Evolutionary conservation across 2,888 invertebrate species (phyloP), one percentile per base, ranked within the genome.

Genomic region (Nyleta sp.): DNA sequence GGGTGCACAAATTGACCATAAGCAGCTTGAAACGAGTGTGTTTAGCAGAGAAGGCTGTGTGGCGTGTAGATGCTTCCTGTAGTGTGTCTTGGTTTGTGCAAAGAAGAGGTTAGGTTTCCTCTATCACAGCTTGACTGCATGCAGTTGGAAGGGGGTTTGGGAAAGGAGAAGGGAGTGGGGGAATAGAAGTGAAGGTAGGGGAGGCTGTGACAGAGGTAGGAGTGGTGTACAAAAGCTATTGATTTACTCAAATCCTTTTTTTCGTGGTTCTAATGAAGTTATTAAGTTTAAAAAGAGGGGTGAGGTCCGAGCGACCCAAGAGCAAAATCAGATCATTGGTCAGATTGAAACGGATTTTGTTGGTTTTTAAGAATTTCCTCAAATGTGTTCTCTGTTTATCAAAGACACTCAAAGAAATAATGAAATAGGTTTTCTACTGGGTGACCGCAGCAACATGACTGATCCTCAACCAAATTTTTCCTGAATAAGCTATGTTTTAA

Each of bases 341-440:
- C 6, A 6, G 4, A 35, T 35, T 35, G 11, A 35, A 35, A 11
- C n/a, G 6, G n/a, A 35, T 11, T 10, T 35, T 11, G 2, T 11
- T 35, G 8, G 2, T 5, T 35, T 35, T 35, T 10, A 35, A n/a
- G 4, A 3, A n/a, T 11, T 35, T 46, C 11, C 20, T 46, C 11
- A 24, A 3, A 2, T 28, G 6, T 24, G 15, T 31, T 50, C 28
- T 24, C 18, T 50, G 50, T 15, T 22, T 28, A 13, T 50, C 2
- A 2, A 15, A 10, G 18, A 15, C 52, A 53, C 33, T 53, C 52
- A 33, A 53, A 35, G 18, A 53, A 53, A 20, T 53, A 53, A 18
- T 53, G 52, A n/a, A 33, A 53, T 6, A 33, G 2, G 15, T 31
- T 18, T 17, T 53, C 52, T 33, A 10, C 10, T 1, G 33, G 52